phyloP scores from a whole-genome alignment of 2,113 vertebrate genomes.

The Rutilus rutilus region DNA sequence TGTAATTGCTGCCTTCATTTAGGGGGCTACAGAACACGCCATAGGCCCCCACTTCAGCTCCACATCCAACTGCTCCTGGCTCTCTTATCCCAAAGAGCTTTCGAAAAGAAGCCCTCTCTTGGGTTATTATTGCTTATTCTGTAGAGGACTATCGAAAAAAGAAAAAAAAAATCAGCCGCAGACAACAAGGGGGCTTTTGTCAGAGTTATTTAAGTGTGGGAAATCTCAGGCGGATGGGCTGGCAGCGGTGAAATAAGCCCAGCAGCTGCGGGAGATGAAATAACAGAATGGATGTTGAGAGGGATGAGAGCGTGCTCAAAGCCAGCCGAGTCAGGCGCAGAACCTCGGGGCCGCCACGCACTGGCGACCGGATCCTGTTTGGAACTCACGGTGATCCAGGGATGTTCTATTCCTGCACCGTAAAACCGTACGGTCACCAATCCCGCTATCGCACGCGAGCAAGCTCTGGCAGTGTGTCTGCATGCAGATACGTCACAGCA shows the following conservation, averaged over 20 bases:
- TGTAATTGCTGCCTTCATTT: slow-evolving; percentile 44
- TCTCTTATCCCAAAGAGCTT: slow-evolving; percentile 42
- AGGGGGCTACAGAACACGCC: slow-evolving; percentile 19
- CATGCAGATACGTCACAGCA: slow-evolving; percentile 10
- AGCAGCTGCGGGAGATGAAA: slow-evolving; percentile 55
- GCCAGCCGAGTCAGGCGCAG: slow-evolving; percentile 47
- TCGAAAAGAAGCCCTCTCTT: slow-evolving; percentile 46
- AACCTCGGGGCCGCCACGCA: slow-evolving; percentile 40
- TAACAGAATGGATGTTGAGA: slow-evolving; percentile 53
- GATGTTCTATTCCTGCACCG: slow-evolving; percentile 54
- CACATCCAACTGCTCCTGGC: neutral
- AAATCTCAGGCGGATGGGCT: slow-evolving; percentile 53
- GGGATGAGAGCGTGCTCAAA: slow-evolving; percentile 51
- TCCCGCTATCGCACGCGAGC: slow-evolving; percentile 33
- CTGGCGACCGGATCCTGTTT: slow-evolving; percentile 51
- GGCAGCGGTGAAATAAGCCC: slow-evolving; percentile 52
- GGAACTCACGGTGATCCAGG: slow-evolving; percentile 55
- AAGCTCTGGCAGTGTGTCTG: slow-evolving; percentile 26
- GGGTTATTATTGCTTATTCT: slow-evolving; percentile 58
- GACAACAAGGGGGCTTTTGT: slow-evolving; percentile 46
- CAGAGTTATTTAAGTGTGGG: slow-evolving; percentile 54
- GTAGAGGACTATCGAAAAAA: slow-evolving; percentile 52
- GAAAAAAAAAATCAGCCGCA: slow-evolving; percentile 41
- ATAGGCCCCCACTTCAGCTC: slow-evolving; percentile 1
- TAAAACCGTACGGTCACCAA: slow-evolving; percentile 17